Evolutionary conservation across 2,113 vertebrate species (phyloP).

Genomic region (Xiphorhynchus elegans): DNA sequence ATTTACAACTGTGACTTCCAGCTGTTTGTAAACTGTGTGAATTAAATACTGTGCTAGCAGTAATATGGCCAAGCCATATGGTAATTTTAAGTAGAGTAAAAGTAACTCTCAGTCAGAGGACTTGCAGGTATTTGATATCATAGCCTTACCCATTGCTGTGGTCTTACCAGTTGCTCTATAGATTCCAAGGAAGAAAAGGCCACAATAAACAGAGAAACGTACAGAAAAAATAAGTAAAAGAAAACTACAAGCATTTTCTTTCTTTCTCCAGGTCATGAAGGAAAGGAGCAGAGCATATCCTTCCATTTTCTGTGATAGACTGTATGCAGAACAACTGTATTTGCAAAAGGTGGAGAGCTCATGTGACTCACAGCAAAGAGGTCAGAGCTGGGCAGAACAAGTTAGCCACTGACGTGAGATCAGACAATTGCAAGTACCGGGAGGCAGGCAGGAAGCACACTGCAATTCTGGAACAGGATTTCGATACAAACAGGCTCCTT

Average conservation of each 20-base stretch:
- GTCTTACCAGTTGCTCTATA: neutral
- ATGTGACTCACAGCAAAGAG: slow-evolving; percentile 12
- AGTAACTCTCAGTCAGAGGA: neutral
- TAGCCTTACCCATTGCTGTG: neutral
- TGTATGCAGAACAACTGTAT: neutral
- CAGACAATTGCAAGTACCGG: neutral
- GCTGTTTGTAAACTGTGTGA: neutral
- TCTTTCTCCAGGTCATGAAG: neutral
- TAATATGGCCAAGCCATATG: neutral
- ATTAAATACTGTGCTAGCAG: neutral
- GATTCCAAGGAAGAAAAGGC: neutral
- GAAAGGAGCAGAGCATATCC: neutral
- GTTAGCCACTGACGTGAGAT: neutral
- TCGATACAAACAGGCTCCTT: neutral
- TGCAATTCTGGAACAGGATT: neutral
- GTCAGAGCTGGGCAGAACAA: neutral
- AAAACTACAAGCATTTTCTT: neutral
- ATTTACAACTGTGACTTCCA: neutral
- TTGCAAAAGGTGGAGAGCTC: slow-evolving; percentile 55
- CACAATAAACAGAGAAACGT: neutral
- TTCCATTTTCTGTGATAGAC: neutral
- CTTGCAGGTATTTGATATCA: neutral
- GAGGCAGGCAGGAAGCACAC: neutral
- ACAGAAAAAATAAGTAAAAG: neutral
- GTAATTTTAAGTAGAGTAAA: neutral